Evolutionary conservation across 2,797 vertebrate species (phyloP), one percentile per base, ranked within the genome.

Genomic region (Rhabdophis nuchalis): DNA sequence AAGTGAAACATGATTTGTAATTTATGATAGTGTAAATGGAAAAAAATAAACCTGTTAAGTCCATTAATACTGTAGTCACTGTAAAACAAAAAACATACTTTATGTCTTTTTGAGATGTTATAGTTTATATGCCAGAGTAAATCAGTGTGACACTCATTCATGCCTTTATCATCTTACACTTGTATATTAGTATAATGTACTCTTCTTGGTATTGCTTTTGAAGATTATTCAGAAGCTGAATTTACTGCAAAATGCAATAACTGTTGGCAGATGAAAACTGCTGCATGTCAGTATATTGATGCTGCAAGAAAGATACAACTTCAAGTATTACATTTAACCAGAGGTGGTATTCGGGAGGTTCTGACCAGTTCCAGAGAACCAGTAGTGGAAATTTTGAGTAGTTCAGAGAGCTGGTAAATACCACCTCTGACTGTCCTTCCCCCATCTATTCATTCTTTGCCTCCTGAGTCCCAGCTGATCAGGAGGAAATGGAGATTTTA

Each of bases 1-100:
- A 98, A 97, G 97, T 98, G 97, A 97, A 96, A 96, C 95, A 97
- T 97, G 97, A 97, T 97, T 98, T 98, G 98, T 98, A 98, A 98
- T 97, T 98, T 98, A 98, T 97, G 96, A 97, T 96, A 93, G 95
- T 97, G 97, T 97, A 97, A 97, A 98, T 97, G 96, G 97, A 98
- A 53, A 32, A 46, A 29, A 96, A 96, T 98, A 98, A 97, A 97
- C 96, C 96, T 97, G 97, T 97, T 97, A 94, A 97, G 96, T 96
- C 93, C 96, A 96, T 96, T 96, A 50, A 50, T 6, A 50, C 46
- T 50, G 46, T 50, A 50, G 46, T 93, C 94, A 93, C 92, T 91
- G 93, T 92, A 32, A 58, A 93, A 77, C 89, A 86, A 91, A 94
- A 94, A 95, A 20, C 20, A 10, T 92, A 25, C 4, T 90, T 90